Base-by-base conservation (phyloP, 2,113 vertebrate species). In the Scomber colias region DNA sequence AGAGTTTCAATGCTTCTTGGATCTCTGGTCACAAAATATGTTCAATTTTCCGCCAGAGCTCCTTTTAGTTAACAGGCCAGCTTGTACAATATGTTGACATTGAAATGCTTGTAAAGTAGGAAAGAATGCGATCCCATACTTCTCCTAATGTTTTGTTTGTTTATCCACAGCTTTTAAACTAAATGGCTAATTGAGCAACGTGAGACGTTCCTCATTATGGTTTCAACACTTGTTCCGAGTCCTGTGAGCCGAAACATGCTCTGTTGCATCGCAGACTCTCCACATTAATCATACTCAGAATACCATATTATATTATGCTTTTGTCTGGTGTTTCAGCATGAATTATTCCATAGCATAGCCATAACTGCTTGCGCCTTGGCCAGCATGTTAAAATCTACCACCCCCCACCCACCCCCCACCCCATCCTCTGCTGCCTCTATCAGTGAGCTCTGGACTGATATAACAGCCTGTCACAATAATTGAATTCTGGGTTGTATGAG, bases 401-500 rank as follows among this genome's bases (percentile, higher is more conserved):
- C 27, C 53, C 15, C 50, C 45, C 55, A 30, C 67, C 4, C 45
- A n/a, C 53, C 2, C 9, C 30, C 16, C 46, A 11, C 24, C 12
- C 49, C 30, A 46, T 48, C 40, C 51, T 17, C 7, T 30, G 15
- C 46, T 73, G 66, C 48, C 53, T 74, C 40, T 5, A 55, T 71
- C 66, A 48, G 14, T 11, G 11, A 21, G 80, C 82, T 65, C 70
- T 1, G 77, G 73, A 84, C 81, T n/a, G 69, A 85, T 68, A 53
- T 30, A 72, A 55, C 44, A 4, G 24, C 63, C 80, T 40, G 71
- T 87, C 85, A 31, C 76, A 40, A 44, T 91, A 90, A 92, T 93
- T 88, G 59, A 89, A 91, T 90, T 87, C 79, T 53, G 69, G 45
- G 82, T 78, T 71, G 79, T 83, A 71, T 62, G 82, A 84, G 53